A percentile compares a stretch with the other conserved stretches of the same genome.
These are phyloP conservation scores for Dyspetes luteomarginatus DNA, from an alignment of 2,888 invertebrate genomes.

Conservation along the genomic window DNA sequence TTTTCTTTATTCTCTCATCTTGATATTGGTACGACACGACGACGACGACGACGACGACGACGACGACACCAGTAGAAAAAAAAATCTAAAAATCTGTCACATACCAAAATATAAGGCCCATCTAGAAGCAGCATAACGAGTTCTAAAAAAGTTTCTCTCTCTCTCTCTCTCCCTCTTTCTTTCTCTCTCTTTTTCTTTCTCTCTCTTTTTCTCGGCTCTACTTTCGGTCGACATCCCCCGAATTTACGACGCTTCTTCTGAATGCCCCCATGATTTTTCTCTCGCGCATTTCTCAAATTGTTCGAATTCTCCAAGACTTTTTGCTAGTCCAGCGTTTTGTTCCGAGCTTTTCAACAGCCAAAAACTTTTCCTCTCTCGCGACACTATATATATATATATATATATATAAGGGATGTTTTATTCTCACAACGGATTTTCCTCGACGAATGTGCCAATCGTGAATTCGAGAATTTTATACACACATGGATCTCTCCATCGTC, in stretches of 20 bases:
- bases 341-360: background rate
- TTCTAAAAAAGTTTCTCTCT: constrained; percentile 21
- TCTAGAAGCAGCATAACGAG: constrained; percentile 12
- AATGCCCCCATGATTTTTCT: constrained; percentile 6
- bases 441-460: background rate
- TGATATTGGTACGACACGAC: constrained; percentile 12
- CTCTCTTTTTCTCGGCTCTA: background rate
- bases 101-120: constrained; percentile 1
- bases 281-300: constrained; percentile 26
- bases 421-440: background rate
- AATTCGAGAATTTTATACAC: background rate
- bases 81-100: constrained; percentile 5
- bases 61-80: constrained; percentile 16
- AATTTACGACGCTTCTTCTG: constrained; percentile 41
- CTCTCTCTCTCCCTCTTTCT: constrained; percentile 3
- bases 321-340: background rate
- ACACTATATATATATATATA: background rate
- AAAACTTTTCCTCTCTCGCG: constrained; percentile 25
- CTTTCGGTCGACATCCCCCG: constrained; percentile 25
- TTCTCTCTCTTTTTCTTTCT: background rate
- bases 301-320: constrained; percentile 14
- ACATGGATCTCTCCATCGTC: background rate
- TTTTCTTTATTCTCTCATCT: constrained; percentile 10
- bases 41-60: constrained; percentile 6
- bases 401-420: background rate